Percentiles rank a stretch among this genome's conserved stretches.
These are phyloP conservation scores for Listronotus oregonensis DNA, from an alignment of 1,140 invertebrate genomes.

Conservation along the genomic window DNA sequence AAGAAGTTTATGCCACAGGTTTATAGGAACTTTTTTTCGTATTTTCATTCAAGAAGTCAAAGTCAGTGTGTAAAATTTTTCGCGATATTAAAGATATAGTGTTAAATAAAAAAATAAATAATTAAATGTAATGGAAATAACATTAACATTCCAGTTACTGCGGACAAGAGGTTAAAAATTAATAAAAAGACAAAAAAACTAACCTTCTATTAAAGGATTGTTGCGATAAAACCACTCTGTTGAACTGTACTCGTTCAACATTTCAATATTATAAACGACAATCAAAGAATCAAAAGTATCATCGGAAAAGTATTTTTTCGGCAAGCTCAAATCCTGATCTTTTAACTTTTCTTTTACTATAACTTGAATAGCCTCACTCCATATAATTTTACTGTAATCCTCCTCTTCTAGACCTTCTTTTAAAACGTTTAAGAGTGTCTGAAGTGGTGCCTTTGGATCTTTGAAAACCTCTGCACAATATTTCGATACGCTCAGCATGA, in stretches of 20 bases:
- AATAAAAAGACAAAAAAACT: too few species aligned
- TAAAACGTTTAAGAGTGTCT: constrained; percentile 40
- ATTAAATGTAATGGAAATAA: too few species aligned
- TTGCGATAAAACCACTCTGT: constrained; percentile 50
- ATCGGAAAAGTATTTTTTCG: constrained; percentile 32
- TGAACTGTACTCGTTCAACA: constrained; percentile 36
- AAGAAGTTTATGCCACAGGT: too few species aligned
- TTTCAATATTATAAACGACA: constrained; percentile 46
- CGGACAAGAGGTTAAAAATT: too few species aligned
- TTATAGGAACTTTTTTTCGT: too few species aligned
- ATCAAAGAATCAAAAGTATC: constrained; percentile 46
- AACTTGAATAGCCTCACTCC: constrained; percentile 49
- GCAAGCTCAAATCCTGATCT: constrained; percentile 40
- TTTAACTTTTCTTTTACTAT: constrained; percentile 43
- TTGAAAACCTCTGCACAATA: constrained; percentile 45
- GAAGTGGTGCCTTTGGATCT: constrained; percentile 38
- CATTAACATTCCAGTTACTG: too few species aligned
- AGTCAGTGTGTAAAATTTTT: too few species aligned
- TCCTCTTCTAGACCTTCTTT: constrained; percentile 38
- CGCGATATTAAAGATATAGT: too few species aligned
- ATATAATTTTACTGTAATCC: constrained; percentile 39
- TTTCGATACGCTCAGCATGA: constrained; percentile 38
- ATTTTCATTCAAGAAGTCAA: too few species aligned
- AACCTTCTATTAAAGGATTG: constrained; percentile 43
- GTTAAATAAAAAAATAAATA: too few species aligned